Evolutionary conservation across 92 coral and sea anemone species (phyloP), one percentile per base, ranked within the genome.

Genomic region (Porites cylindrica): DNA sequence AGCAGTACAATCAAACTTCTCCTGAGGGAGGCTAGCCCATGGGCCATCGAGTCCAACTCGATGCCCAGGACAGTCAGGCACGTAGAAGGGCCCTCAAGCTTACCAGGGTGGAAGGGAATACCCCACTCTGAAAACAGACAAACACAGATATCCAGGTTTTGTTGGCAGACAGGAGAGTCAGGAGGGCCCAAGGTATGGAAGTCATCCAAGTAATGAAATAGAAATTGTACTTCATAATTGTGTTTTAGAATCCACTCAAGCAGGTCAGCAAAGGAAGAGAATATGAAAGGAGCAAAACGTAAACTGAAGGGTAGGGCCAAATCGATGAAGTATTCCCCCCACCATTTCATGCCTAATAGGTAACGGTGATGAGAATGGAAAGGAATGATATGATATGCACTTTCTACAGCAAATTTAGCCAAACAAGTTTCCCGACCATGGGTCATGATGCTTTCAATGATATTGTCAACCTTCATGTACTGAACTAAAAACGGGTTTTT

Each of bases 261-360:
- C 32, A 73, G 3, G 9, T 80, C 77, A 60, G 82, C 86, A 18
- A 80, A 32, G 10, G 79, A 79, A 7, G 83, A 62, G 59, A 79
- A 65, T 1, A 79, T 64, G 60, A 29, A 65, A 6, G 84, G 84
- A 10, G 84, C 81, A 17, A 52, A 85, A 51, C 70, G 69, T 64
- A 61, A 51, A 18, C 51, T 76, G 74, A 61, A 62, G 18, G 82
- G 69, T 1, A 72, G 66, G 43, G 53, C 88, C 51, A 73, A 5
- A 61, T 86, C 77, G 1, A 66, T 59, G 24, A 23, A 86, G 53
- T 59, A 76, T 1, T 64, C 6, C 3, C 63, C 81, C 8, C 74
- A 81, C 90, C 90, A 87, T 23, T 69, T 58, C 90, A 87, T 80
- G 70, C 90, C 90, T 1, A 86, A 80, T 10, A 86, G 26, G 24